phyloP scores from a whole-genome alignment of 2,113 vertebrate genomes.

The Neolamprologus toae region DNA sequence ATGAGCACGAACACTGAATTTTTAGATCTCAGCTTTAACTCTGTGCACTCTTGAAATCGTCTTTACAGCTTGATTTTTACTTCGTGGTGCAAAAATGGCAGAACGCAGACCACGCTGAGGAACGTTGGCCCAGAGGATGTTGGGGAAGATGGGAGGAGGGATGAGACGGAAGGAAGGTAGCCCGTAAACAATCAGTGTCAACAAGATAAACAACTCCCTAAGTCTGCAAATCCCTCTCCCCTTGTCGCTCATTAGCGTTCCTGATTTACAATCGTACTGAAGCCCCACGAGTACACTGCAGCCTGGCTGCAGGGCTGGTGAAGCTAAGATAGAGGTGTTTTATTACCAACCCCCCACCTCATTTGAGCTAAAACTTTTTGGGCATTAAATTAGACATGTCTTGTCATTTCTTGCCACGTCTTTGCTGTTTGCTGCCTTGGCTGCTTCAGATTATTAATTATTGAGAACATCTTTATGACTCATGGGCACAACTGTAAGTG shows the following conservation, averaged over 20 bases:
- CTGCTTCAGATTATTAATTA: not conserved
- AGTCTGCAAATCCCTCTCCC: not conserved
- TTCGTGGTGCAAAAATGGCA: not conserved
- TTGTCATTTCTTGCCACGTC: not conserved
- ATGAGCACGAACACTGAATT: not conserved
- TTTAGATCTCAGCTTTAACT: not conserved
- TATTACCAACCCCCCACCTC: not conserved
- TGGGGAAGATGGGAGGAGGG: not conserved
- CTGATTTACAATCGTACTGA: not conserved
- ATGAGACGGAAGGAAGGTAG: not conserved
- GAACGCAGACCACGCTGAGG: not conserved
- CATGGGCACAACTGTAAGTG: constrained; percentile 5
- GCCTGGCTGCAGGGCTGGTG: not conserved
- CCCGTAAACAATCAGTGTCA: constrained; percentile 1
- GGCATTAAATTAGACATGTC: not conserved
- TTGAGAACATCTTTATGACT: constrained; percentile 4
- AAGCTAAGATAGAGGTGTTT: not conserved
- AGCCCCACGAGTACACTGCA: not conserved
- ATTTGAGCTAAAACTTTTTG: not conserved
- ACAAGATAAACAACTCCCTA: not conserved
- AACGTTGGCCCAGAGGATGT: constrained; percentile 7
- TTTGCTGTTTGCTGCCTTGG: not conserved
- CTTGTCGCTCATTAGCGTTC: not conserved
- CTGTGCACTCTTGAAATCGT: not conserved
- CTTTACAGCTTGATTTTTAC: not conserved